phyloP scores from a whole-genome alignment of 2,113 vertebrate genomes.

The Podarcis muralis region DNA sequence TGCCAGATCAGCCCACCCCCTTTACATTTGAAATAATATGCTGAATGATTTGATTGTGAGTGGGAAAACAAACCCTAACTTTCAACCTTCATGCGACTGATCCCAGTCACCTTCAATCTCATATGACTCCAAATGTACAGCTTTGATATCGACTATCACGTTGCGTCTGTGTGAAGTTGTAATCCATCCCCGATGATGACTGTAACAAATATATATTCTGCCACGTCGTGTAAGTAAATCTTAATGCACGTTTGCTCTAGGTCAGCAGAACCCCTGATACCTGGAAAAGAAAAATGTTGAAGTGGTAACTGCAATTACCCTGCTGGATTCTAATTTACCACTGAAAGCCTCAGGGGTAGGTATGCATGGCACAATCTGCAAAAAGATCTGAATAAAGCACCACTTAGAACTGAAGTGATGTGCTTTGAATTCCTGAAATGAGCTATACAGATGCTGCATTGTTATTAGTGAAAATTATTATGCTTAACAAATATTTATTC shows the following conservation, averaged over 20 bases:
- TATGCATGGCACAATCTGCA: not conserved
- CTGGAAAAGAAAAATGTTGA: not conserved
- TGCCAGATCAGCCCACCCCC: not conserved
- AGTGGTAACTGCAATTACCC: not conserved
- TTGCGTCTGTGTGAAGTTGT: not conserved
- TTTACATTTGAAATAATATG: not conserved
- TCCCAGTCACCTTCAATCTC: not conserved
- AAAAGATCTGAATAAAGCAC: not conserved
- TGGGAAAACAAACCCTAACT: not conserved
- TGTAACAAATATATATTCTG: conserved; percentile 15
- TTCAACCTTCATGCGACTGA: not conserved
- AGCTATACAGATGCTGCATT: not conserved
- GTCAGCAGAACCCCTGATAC: conserved; percentile 8
- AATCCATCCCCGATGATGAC: not conserved
- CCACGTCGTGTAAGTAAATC: not conserved
- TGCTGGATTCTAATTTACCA: not conserved
- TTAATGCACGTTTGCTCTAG: conserved; percentile 6
- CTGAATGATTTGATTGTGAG: not conserved
- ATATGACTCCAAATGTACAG: not conserved
- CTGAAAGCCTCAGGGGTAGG: not conserved
- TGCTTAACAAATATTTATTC: not conserved
- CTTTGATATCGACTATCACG: not conserved
- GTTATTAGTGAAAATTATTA: too few relatives aligned
- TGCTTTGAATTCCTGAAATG: not conserved
- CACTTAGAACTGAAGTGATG: not conserved